Evolutionary conservation across 2,888 invertebrate genomes (phyloP).

Genomic region (Ditula angustiorana): DNA sequence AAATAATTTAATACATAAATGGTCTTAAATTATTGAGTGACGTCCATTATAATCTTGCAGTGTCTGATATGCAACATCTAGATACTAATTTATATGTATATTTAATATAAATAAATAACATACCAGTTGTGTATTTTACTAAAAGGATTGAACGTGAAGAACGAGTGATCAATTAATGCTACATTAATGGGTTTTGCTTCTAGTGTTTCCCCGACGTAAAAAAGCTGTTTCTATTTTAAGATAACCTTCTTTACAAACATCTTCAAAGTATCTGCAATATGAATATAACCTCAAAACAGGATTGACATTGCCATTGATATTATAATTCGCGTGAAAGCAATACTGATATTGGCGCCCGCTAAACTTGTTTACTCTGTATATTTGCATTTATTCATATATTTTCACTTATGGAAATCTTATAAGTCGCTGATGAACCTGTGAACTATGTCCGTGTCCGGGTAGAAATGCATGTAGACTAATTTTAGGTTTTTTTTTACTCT

Average conservation of each 20-base stretch:
- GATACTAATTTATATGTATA: too few species aligned
- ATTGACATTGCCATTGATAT: slow-evolving; percentile 51
- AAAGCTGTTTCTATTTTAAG: too few species aligned
- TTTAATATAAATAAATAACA: too few species aligned
- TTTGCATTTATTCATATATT: slow-evolving; percentile 66
- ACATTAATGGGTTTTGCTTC: too few species aligned
- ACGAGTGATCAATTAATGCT: too few species aligned
- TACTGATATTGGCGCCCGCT: slow-evolving; percentile 48
- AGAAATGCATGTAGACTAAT: background rate
- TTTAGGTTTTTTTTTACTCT: background rate
- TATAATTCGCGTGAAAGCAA: slow-evolving; percentile 70
- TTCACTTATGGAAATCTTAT: slow-evolving; percentile 81
- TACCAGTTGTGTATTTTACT: too few species aligned
- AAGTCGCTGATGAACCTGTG: slow-evolving; percentile 57
- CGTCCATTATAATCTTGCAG: too few species aligned
- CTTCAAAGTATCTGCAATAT: background rate
- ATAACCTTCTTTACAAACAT: background rate
- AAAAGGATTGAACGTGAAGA: too few species aligned
- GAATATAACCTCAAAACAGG: slow-evolving; percentile 33
- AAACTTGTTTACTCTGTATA: slow-evolving; percentile 62
- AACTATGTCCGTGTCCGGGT: slow-evolving; percentile 55
- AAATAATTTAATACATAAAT: too few species aligned
- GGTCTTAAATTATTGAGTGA: too few species aligned
- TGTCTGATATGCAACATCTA: too few species aligned
- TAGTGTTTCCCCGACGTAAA: too few species aligned